These are phyloP conservation scores for Cactoblastis cactorum DNA, from an alignment of 2,888 invertebrate genomes.

Conservation along the genomic window DNA sequence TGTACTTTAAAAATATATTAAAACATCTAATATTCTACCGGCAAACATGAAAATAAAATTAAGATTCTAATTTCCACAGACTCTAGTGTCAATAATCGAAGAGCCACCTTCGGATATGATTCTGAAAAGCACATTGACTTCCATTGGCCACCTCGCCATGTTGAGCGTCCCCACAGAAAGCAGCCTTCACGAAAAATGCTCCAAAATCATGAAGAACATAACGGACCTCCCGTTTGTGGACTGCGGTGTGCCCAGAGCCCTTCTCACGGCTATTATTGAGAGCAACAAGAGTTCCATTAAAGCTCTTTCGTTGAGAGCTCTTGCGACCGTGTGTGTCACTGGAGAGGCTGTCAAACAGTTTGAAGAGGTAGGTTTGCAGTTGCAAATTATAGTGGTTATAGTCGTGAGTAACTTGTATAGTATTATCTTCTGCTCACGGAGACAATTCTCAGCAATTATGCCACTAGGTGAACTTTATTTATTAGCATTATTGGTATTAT, in stretches of 20 bases:
- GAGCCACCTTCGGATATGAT: slow-evolving; percentile 82
- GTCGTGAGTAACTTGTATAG: too few relatives aligned
- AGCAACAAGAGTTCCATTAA: slow-evolving; percentile 84
- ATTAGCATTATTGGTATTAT: too few relatives aligned
- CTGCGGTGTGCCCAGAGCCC: slow-evolving; percentile 83
- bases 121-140: slow-evolving; percentile 81
- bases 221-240: slow-evolving; percentile 82
- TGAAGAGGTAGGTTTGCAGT: slow-evolving; percentile 80
- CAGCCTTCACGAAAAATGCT: slow-evolving; percentile 62
- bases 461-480: too few relatives aligned
- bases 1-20: too few relatives aligned
- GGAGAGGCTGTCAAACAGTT: slow-evolving; percentile 90
- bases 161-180: slow-evolving; percentile 71
- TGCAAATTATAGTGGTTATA: too few relatives aligned
- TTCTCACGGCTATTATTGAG: slow-evolving; percentile 84
- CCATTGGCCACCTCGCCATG: slow-evolving; percentile 84
- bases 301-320: slow-evolving; percentile 87
- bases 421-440: too few relatives aligned
- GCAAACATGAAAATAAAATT: too few relatives aligned
- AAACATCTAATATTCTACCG: too few relatives aligned
- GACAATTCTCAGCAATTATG: too few relatives aligned
- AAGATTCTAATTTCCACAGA: too few relatives aligned
- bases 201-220: slow-evolving; percentile 83
- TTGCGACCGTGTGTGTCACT: slow-evolving; percentile 92
- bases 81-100: slow-evolving; percentile 83